These are phyloP conservation scores for Excalfactoria chinensis DNA, from an alignment of 2,113 vertebrate genomes.

Conservation along the genomic window DNA sequence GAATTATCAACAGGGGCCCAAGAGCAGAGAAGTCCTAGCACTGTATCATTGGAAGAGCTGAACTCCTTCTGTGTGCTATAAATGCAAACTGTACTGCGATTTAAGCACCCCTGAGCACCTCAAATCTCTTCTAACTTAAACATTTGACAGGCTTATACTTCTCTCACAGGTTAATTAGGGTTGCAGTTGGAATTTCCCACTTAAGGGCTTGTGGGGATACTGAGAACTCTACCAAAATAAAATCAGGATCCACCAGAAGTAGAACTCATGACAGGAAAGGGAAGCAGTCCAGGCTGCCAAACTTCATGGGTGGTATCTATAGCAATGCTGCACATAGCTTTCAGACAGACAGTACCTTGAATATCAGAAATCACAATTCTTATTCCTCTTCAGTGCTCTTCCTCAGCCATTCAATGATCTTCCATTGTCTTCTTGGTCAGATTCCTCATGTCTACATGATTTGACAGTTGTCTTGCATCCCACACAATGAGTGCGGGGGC, in stretches of 20 bases:
- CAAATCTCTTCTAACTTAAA: neutral
- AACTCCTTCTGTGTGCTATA: neutral
- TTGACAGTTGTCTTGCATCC: neutral
- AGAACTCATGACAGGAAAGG: neutral
- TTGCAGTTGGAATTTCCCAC: neutral
- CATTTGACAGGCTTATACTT: conserved; percentile 8
- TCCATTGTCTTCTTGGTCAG: neutral
- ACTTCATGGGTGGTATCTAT: neutral
- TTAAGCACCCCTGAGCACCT: conserved; percentile 17
- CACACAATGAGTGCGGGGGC: neutral
- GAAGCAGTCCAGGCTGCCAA: neutral
- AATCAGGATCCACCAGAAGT: neutral
- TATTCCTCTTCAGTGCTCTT: neutral
- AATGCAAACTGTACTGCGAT: neutral
- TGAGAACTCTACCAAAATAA: neutral
- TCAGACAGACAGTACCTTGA: neutral
- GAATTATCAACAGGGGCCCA: neutral
- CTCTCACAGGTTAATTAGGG: conserved; percentile 8
- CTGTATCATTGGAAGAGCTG: neutral
- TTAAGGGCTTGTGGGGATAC: neutral
- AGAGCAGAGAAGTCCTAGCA: neutral
- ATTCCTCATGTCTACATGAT: neutral
- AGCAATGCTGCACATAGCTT: neutral
- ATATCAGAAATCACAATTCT: neutral
- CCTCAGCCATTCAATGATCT: neutral